Percentiles rank a stretch among this genome's conserved stretches.
These are phyloP conservation scores for Hypselothyrea guttata DNA, from an alignment of 2,888 invertebrate species.

Conservation along the genomic window DNA sequence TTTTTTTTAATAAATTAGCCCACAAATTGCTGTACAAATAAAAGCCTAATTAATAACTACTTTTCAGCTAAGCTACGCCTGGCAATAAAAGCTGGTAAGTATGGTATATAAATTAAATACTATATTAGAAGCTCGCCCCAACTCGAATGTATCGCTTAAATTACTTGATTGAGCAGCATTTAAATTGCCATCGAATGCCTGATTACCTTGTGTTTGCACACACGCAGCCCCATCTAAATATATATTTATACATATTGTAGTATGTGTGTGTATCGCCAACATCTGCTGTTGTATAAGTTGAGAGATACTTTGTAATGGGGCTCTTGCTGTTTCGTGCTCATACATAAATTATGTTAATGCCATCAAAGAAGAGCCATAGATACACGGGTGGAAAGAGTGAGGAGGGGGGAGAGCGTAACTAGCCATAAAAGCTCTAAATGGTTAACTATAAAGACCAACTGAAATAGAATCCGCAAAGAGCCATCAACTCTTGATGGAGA, in stretches of 20 bases:
- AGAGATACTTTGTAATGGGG: constrained; percentile 44
- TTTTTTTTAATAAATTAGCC: no score
- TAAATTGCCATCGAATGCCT: constrained; percentile 49
- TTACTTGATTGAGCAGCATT: constrained; percentile 15
- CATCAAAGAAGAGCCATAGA: constrained; percentile 50
- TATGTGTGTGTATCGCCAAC: no score
- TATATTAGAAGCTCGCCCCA: no score
- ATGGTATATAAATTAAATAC: no score
- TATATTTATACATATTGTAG: no score
- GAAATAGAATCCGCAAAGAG: constrained; percentile 31
- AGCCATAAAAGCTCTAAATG: constrained; percentile 72
- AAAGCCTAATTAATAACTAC: no score
- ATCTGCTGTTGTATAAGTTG: neutral
- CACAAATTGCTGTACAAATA: no score
- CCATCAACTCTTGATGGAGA: constrained; percentile 37
- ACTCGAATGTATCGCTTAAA: constrained; percentile 3
- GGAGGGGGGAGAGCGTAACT: constrained; percentile 49
- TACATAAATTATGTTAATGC: constrained; percentile 76
- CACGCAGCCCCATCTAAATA: constrained; percentile 1
- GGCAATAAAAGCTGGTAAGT: no score
- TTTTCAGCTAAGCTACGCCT: no score
- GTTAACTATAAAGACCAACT: constrained; percentile 50
- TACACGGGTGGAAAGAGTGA: no score
- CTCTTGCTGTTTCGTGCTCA: constrained; percentile 69
- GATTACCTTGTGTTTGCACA: constrained; percentile 41